A percentile compares a stretch with the other conserved stretches of the same genome.
Evolutionary conservation across 2,888 invertebrate species (phyloP).

Genomic region (Cheilosia urbana): DNA sequence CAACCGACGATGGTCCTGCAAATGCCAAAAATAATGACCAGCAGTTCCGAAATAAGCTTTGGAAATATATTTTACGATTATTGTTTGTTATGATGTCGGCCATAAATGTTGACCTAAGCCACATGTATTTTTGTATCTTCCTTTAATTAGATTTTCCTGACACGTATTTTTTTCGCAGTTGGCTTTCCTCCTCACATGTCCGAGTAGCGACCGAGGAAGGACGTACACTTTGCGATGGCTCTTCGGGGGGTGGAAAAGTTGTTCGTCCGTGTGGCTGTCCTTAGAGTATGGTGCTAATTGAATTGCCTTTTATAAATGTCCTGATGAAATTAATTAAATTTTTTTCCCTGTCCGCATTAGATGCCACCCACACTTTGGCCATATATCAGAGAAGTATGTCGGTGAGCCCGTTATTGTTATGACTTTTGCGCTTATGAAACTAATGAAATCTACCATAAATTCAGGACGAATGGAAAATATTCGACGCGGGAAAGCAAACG

Average conservation of each 20-base stretch:
- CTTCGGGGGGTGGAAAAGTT: slow-evolving; percentile 32
- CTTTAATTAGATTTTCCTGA: slow-evolving; percentile 75
- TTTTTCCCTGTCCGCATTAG: slow-evolving; percentile 18
- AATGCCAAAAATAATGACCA: slow-evolving; percentile 50
- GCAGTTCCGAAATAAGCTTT: slow-evolving; percentile 52
- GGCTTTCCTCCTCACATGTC: slow-evolving; percentile 41
- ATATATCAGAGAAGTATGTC: slow-evolving; percentile 64
- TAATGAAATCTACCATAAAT: slow-evolving; percentile 62
- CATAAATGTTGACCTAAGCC: slow-evolving; percentile 66
- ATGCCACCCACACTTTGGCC: slow-evolving; percentile 33
- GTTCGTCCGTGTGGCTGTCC: slow-evolving; percentile 33
- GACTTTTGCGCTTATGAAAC: slow-evolving; percentile 57
- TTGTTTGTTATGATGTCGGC: slow-evolving; percentile 70
- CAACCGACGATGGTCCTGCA: slow-evolving; percentile 35
- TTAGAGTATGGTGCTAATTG: slow-evolving; percentile 66
- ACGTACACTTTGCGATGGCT: background rate
- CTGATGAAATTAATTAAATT: slow-evolving; percentile 69
- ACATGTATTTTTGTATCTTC: slow-evolving; percentile 68
- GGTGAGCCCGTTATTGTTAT: slow-evolving; percentile 50
- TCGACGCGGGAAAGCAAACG: background rate
- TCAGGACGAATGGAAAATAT: slow-evolving; percentile 16
- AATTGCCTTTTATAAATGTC: slow-evolving; percentile 67
- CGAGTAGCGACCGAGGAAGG: slow-evolving; percentile 4
- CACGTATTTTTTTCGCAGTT: slow-evolving; percentile 63
- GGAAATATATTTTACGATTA: slow-evolving; percentile 73